Percentiles rank a stretch among this genome's conserved stretches.
Conservation (phyloP, 2,797 vertebrate genomes). For the Salarias fasciatus region DNA sequence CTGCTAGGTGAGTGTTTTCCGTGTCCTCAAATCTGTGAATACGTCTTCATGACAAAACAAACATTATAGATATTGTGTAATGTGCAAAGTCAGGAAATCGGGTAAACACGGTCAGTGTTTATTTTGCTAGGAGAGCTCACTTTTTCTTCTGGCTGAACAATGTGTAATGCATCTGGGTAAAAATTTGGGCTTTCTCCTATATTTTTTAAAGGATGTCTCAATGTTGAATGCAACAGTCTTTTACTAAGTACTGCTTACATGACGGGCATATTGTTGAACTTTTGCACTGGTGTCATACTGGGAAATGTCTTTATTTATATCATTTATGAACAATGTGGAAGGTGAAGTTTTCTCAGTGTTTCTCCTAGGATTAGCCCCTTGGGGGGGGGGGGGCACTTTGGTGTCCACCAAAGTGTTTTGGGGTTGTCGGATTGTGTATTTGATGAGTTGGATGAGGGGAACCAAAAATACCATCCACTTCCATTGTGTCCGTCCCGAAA, state of each 20-base stretch:
- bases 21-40: conserved; percentile 36
- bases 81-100: conserved; percentile 40
- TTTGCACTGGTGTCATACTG: neutral
- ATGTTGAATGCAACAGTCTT: neutral
- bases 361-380: no score
- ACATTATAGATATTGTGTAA: conserved; percentile 18
- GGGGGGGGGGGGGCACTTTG: no score
- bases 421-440: no score
- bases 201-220: neutral
- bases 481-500: no score
- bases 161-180: neutral
- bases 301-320: neutral
- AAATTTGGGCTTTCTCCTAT: neutral
- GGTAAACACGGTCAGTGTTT: conserved; percentile 40
- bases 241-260: neutral
- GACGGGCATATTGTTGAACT: neutral
- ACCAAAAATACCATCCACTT: no score
- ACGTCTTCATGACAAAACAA: conserved; percentile 60
- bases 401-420: no score
- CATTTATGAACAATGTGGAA: no score
- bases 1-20: conserved; percentile 72
- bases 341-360: no score
- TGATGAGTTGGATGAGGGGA: no score
- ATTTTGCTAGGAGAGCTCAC: conserved; percentile 18
- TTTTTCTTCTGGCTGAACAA: neutral